Base-by-base conservation (phyloP, 2,797 vertebrate genomes). In the Etheostoma nigrum region DNA sequence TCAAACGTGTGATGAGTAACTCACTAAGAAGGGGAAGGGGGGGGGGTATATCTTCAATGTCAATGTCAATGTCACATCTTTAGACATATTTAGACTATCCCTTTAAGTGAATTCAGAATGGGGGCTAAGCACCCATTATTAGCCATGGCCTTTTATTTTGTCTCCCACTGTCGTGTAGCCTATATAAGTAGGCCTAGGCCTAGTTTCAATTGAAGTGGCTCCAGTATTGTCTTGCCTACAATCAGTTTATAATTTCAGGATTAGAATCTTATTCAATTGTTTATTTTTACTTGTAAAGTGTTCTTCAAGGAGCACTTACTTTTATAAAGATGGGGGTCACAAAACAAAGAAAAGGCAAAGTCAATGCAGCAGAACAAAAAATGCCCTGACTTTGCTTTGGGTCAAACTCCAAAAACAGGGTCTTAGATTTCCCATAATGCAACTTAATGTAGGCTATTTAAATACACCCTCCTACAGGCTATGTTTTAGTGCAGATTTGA, bases 1-100 rank as follows among this genome's bases (percentile, higher is more conserved):
- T 82, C 23, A 62, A 70, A 40, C 36, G 67, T n/a, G 70, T 21
- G 79, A 86, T 85, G 83, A 85, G 67, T 79, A 82, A 84, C 79
- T 72, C 83, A 49, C 23, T 11, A 69, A 27, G 27, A 27, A 27
- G 27, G 27, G 27, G 27, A 23, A 23, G 21, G 77, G 81, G 23
- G 60, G n/a, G 18, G 6, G 33, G 63, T 76, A 48, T 67, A 70
- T 53, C 27, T 27, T 27, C 27, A 27, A 27, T 27, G 27, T 27
- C 27, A 27, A 27, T 67, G 45, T 74, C 61, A 62, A 11, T 78
- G 80, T 67, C 79, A 69, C 19, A 76, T 72, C 45, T n/a, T 36
- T 74, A 27, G 27, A 27, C 27, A 27, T 27, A 4, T 27, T 27
- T 18, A 23, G 10, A 52, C 16, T 4, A 4, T 16, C 1, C 10